Evolutionary conservation across 2,113 vertebrate species (phyloP), one percentile per base, ranked within the genome.

Genomic region (Aramus guarauna): DNA sequence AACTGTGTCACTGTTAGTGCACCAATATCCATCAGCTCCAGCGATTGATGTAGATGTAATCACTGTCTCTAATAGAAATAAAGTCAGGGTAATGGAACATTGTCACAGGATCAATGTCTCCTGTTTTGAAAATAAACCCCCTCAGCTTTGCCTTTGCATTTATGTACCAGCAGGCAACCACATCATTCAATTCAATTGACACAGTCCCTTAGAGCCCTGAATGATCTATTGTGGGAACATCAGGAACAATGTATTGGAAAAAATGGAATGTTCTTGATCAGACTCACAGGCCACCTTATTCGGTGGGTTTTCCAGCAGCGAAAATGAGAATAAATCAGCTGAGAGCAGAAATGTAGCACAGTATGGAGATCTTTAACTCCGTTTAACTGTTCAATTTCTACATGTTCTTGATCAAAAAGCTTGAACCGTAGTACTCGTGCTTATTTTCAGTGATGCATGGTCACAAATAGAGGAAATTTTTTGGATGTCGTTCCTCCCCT

Each of bases 51-150:
- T 66, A 95, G 95, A 94, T 97, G 84, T 97, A 96, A 96, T 97
- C 94, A 95, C 94, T 93, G 95, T 88, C 91, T 94, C 91, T 96
- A 95, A 95, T 79, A 94, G 95, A 85, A 97, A 85, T 95, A 87
- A 96, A 96, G 95, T 91, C 92, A 69, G 86, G 87, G 87, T 96
- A 97, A 96, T 97, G 94, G 92, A 96, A 97, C 91, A 74, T 85
- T 90, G 95, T 96, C 95, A 88, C 87, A 73, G 93, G 84, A 97
- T 97, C 97, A 95, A 88, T 97, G 96, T 96, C 91, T 85, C 74
- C 89, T 96, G 87, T 93, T 97, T 96, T 96, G 94, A 97, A 97
- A 96, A 94, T 95, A 96, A 96, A 96, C 95, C 94, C 93, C 74
- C 74, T 96, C 91, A 95, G 96, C 91, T 97, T 93, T 96, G 91